A percentile compares a stretch with the other conserved stretches of the same genome.
Evolutionary conservation across 2,888 invertebrate species (phyloP).

Genomic region (Drosophila rubida): DNA sequence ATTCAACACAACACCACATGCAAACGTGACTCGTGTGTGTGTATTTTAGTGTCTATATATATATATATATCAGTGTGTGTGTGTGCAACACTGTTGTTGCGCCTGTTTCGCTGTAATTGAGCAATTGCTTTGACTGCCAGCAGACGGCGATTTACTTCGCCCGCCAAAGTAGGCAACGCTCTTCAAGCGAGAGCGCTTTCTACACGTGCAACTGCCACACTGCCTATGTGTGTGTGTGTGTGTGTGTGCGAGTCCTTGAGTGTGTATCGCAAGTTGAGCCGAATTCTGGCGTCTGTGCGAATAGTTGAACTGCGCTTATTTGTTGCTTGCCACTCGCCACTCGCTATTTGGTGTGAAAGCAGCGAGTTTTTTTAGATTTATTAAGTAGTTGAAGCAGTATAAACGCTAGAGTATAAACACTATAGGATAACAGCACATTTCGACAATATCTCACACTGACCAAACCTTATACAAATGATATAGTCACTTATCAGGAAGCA

Average conservation of each 20-base stretch:
- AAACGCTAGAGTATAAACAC: too few relatives aligned
- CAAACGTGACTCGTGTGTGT: constrained; percentile 33
- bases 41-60: constrained; percentile 30
- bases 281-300: too few relatives aligned
- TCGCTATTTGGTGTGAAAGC: too few relatives aligned
- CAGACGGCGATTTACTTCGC: constrained; percentile 55
- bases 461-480: too few relatives aligned
- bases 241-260: neutral
- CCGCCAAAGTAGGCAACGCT: constrained; percentile 74
- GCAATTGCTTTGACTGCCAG: constrained; percentile 64
- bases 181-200: constrained; percentile 1
- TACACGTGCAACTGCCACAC: too few relatives aligned
- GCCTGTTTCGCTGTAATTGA: constrained; percentile 74
- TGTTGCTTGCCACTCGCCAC: too few relatives aligned
- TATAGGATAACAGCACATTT: too few relatives aligned
- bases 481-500: too few relatives aligned
- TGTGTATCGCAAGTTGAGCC: neutral
- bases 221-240: neutral
- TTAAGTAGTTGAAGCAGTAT: too few relatives aligned
- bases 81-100: constrained; percentile 22
- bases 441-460: too few relatives aligned
- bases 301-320: too few relatives aligned
- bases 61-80: constrained; percentile 19
- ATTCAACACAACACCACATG: constrained; percentile 75
- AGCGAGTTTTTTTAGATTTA: too few relatives aligned